Evolutionary conservation across 2,113 vertebrate genomes (phyloP).

Genomic region (Misgurnus mizolepis): DNA sequence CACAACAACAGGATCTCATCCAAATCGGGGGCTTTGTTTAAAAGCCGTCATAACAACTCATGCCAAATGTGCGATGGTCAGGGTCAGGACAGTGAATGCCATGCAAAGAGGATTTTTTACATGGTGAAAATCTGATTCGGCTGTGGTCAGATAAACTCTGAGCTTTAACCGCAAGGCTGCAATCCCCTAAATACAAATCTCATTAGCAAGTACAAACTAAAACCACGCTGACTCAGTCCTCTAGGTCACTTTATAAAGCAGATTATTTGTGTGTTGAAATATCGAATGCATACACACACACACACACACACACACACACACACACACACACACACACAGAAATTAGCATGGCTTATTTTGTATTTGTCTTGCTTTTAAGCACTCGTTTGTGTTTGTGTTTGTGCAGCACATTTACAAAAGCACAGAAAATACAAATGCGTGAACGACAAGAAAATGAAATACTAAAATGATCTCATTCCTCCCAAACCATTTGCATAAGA

Average conservation of each 20-base stretch:
- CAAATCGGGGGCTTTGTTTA: conserved; percentile 43
- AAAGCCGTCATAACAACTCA: conserved; percentile 55
- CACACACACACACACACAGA: not conserved
- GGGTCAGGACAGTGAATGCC: conserved; percentile 23
- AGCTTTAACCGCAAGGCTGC: conserved; percentile 3
- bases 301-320: conserved; percentile 7
- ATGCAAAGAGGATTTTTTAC: conserved; percentile 32
- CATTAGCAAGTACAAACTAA: conserved; percentile 28
- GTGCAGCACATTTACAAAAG: not conserved
- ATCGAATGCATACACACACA: not conserved
- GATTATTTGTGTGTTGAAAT: not conserved
- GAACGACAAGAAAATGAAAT: not conserved
- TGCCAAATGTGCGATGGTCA: not conserved
- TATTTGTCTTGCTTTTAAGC: not conserved
- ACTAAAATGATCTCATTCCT: not conserved
- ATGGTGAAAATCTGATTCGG: conserved; percentile 49
- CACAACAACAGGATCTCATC: conserved; percentile 27
- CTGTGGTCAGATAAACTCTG: conserved; percentile 37
- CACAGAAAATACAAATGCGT: not conserved
- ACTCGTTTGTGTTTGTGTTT: not conserved
- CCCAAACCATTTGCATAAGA: not conserved
- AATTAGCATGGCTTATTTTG: not conserved
- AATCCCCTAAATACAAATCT: conserved; percentile 9
- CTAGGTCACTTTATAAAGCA: not conserved
- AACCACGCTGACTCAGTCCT: not conserved